Percentiles rank a stretch among this genome's conserved stretches.
These are phyloP conservation scores for Epinotia ramella DNA, from an alignment of 2,888 invertebrate genomes.

Conservation along the genomic window DNA sequence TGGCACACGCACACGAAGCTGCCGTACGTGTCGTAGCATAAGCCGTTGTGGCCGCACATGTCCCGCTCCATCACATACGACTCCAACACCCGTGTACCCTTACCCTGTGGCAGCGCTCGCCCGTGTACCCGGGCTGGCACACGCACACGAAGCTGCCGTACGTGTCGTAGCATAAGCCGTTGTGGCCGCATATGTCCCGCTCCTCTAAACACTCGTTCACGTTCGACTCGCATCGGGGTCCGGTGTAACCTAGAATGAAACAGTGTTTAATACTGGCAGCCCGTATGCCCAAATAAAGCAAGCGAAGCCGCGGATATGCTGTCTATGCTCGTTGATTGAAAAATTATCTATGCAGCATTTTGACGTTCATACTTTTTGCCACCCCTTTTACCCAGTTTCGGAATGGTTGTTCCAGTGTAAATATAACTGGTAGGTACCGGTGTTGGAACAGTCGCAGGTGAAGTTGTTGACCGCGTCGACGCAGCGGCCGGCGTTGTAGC, in stretches of 20 bases:
- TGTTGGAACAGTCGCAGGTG: slow-evolving; percentile 91
- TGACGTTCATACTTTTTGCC: too few relatives aligned
- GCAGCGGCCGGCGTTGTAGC: slow-evolving; percentile 90
- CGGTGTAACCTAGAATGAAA: slow-evolving; percentile 83
- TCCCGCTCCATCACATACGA: slow-evolving; percentile 62
- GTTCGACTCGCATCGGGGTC: slow-evolving; percentile 90
- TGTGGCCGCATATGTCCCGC: slow-evolving; percentile 86
- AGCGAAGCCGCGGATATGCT: too few relatives aligned
- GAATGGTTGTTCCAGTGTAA: background rate
- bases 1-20: slow-evolving; percentile 91
- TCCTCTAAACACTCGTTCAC: slow-evolving; percentile 91
- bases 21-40: slow-evolving; percentile 93
- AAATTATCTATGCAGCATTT: too few relatives aligned
- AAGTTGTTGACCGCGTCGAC: slow-evolving; percentile 90
- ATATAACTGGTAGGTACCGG: slow-evolving; percentile 71
- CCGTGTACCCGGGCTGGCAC: slow-evolving; percentile 92
- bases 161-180: slow-evolving; percentile 91
- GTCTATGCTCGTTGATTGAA: too few relatives aligned
- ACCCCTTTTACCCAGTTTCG: too few relatives aligned
- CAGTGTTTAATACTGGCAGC: background rate
- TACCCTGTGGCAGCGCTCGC: slow-evolving; percentile 90
- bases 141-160: slow-evolving; percentile 92
- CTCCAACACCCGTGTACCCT: slow-evolving; percentile 49
- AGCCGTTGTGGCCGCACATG: slow-evolving; percentile 88
- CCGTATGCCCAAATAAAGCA: too few relatives aligned